Base-by-base conservation (phyloP, 1,140 invertebrate species). In the Lepidurus packardi region DNA sequence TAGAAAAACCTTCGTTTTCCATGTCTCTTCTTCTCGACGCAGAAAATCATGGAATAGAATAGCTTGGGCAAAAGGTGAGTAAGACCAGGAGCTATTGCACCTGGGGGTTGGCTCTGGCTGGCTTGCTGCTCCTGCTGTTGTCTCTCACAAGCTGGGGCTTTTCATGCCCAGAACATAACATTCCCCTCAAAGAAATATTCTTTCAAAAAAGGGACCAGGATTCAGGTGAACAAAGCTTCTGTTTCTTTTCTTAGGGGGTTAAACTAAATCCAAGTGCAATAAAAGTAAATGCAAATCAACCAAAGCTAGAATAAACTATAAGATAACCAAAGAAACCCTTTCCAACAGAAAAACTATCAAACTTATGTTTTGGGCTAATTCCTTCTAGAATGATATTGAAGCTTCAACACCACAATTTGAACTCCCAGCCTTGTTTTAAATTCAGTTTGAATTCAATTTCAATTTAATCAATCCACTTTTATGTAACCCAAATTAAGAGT, bases 11-110 rank as follows among this genome's bases (percentile, higher is more conserved):
- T 21, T 65, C 21, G 21, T 65, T 21, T 21, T 65, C 53, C 21
- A 21, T n/a, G 53, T 65, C 53, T 13, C 21, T 65, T 65, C 21
- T 65, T 21, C 9, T 21, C 13, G 6, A 13, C 45, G 45, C 16
- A 65, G 53, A 65, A 65, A 65, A 65, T 65, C 53, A 65, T 6
- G 53, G 10, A 65, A 65, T 21, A 13, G 9, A 65, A 65, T 9
- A 65, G 53, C 53, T 65, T 65, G 53, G 53, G 53, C 53, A 65
- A 65, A 65, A 65, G 53, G 53, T 65, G 53, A 65, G 53, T 65
- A 65, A 65, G 53, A 65, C 53, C 53, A 65, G 53, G 53, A 65
- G 53, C 53, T 65, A 65, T 65, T 65, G 53, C 53, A 65, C 53
- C 53, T 65, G 53, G 53, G 53, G 53, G 53, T 65, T 65, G 53